A percentile compares a stretch with the other conserved stretches of the same genome.
phyloP scores from a whole-genome alignment of 2,797 vertebrate species.

The Nannoperca australis region DNA sequence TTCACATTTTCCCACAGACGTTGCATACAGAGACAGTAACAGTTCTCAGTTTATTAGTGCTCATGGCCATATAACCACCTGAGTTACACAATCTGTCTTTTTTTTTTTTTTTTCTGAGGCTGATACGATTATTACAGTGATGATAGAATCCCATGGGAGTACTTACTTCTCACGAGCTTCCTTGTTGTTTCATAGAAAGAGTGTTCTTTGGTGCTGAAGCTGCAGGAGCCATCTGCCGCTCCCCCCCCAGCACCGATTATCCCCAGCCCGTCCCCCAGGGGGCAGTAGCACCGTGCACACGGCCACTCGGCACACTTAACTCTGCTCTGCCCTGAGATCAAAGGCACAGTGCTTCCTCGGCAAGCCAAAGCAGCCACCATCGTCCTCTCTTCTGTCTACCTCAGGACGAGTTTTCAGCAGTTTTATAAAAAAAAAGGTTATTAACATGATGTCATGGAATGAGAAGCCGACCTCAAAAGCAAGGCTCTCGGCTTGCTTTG shows the following conservation, averaged over 20 bases:
- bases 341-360: conserved; percentile 51
- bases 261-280: conserved; percentile 67
- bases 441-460: conserved; percentile 69
- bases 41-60: conserved; percentile 57
- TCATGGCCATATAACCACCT: conserved; percentile 64
- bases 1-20: conserved; percentile 40
- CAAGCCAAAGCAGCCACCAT: conserved; percentile 41
- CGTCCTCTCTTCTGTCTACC: conserved; percentile 52
- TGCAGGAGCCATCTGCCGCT: conserved; percentile 67
- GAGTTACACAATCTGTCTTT: conserved; percentile 66
- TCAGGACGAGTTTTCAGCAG: conserved; percentile 66
- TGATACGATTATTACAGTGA: conserved; percentile 75
- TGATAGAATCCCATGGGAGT: conserved; percentile 75
- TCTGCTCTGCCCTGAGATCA: conserved; percentile 56
- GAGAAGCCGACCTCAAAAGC: conserved; percentile 56
- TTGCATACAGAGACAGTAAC: conserved; percentile 44
- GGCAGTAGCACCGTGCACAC: conserved; percentile 79
- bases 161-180: conserved; percentile 66
- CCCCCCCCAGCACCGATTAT: conserved; percentile 55
- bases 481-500: conserved; percentile 42
- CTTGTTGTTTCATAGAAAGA: conserved; percentile 69
- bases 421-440: conserved; percentile 40
- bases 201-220: conserved; percentile 69
- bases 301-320: conserved; percentile 32
- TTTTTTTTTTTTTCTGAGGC: conserved; percentile 31